phyloP scores from a whole-genome alignment of 2,888 invertebrate genomes.

The Drosophila dives region DNA sequence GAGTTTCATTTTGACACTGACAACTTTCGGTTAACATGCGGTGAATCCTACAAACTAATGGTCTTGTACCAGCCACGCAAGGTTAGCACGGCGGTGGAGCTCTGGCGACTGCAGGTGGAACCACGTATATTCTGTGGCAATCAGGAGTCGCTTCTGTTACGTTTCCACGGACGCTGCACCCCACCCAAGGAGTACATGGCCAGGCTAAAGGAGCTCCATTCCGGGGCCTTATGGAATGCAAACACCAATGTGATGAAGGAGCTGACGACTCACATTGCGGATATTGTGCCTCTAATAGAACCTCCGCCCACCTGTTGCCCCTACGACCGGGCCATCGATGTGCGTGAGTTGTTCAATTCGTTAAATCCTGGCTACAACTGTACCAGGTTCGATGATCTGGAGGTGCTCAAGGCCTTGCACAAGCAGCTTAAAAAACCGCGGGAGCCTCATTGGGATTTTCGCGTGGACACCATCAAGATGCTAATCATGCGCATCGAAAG shows the following conservation, averaged over 20 bases:
- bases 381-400: slow-evolving; percentile 64
- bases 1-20: slow-evolving; percentile 74
- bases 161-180: slow-evolving; percentile 68
- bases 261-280: slow-evolving; percentile 48
- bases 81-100: slow-evolving; percentile 63
- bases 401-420: slow-evolving; percentile 56
- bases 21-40: slow-evolving; percentile 67
- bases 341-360: slow-evolving; percentile 64
- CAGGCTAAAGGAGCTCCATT: slow-evolving; percentile 55
- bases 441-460: slow-evolving; percentile 62
- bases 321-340: slow-evolving; percentile 58
- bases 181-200: slow-evolving; percentile 65
- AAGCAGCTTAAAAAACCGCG: slow-evolving; percentile 63
- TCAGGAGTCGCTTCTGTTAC: slow-evolving; percentile 62
- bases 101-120: slow-evolving; percentile 74
- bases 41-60: slow-evolving; percentile 55
- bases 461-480: slow-evolving; percentile 50
- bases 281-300: slow-evolving; percentile 51
- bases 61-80: slow-evolving; percentile 77
- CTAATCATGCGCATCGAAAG: slow-evolving; percentile 53
- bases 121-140: slow-evolving; percentile 69
- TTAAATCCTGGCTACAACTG: slow-evolving; percentile 66
- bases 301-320: slow-evolving; percentile 59
- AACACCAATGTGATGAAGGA: slow-evolving; percentile 32
- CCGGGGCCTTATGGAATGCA: slow-evolving; percentile 49